Percentiles rank a stretch among this genome's conserved stretches.
These are phyloP conservation scores for Cottoperca gobio DNA, from an alignment of 2,797 vertebrate genomes.

Conservation along the genomic window DNA sequence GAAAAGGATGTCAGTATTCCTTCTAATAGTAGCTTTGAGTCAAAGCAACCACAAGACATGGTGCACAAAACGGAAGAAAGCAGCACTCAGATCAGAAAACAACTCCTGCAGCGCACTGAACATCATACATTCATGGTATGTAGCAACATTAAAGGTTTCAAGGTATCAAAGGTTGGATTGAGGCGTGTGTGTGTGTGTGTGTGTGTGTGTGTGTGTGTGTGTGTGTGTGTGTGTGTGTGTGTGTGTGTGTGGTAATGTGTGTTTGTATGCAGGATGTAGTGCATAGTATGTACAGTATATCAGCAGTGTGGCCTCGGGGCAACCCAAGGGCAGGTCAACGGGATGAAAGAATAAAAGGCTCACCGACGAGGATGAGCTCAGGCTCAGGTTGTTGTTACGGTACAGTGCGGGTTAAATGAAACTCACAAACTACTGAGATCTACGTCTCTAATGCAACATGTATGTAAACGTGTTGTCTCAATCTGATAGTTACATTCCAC, in stretches of 20 bases:
- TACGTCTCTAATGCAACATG: constrained; percentile 9
- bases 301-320: constrained; percentile 30
- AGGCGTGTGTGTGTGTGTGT: constrained; percentile 21
- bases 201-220: neutral
- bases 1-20: neutral
- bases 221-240: too few relatives aligned
- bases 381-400: neutral
- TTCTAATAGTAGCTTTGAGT: neutral
- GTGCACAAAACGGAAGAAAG: constrained; percentile 24
- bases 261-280: constrained; percentile 10
- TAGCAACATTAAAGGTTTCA: constrained; percentile 38
- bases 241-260: constrained; percentile 1
- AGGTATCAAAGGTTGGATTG: constrained; percentile 31
- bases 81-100: constrained; percentile 14
- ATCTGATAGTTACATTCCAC: too few relatives aligned
- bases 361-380: constrained; percentile 11
- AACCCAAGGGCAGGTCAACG: constrained; percentile 26
- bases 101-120: constrained; percentile 11
- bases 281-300: constrained; percentile 29
- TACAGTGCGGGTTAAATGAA: constrained; percentile 13
- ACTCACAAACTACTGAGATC: neutral
- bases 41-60: constrained; percentile 3
- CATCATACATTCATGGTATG: constrained; percentile 27
- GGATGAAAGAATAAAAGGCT: constrained; percentile 32
- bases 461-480: constrained; percentile 12